These are phyloP conservation scores for Sylvietta virens DNA, from an alignment of 2,113 vertebrate genomes.

Conservation along the genomic window DNA sequence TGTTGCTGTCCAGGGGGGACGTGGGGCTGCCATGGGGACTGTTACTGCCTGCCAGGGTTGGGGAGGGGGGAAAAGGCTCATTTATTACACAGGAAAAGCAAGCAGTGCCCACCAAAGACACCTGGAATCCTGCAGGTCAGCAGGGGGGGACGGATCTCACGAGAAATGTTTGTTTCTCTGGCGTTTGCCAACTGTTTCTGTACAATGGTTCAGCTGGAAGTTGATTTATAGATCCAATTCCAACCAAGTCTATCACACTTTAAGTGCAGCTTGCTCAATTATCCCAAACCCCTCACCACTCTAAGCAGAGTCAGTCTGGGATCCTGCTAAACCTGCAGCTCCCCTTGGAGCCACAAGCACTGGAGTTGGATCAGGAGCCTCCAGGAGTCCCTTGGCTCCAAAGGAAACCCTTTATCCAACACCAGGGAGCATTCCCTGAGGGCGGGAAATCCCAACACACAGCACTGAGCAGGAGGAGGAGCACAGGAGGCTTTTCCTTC, in stretches of 20 bases:
- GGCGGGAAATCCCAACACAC: neutral
- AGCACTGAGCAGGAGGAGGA: neutral
- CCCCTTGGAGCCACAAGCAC: neutral
- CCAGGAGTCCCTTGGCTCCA: neutral
- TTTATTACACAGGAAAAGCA: neutral
- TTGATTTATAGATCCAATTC: neutral
- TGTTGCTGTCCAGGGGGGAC: constrained; percentile 80
- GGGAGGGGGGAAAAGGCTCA: neutral
- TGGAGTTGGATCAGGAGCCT: accelerated
- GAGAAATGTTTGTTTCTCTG: neutral
- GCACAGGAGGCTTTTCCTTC: neutral
- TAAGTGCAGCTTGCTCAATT: neutral
- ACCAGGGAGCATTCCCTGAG: neutral
- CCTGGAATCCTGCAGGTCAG: neutral
- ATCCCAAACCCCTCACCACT: neutral
- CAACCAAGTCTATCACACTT: neutral
- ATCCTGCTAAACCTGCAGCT: neutral
- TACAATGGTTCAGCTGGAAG: neutral
- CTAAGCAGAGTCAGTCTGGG: neutral
- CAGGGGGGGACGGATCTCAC: neutral
- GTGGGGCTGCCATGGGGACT: constrained; percentile 82
- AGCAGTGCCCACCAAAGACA: neutral
- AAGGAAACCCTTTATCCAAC: neutral
- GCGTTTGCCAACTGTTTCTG: neutral
- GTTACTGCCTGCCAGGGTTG: constrained; percentile 76